Base-by-base conservation (phyloP, 1,140 invertebrate genomes). In the Megathymus violae region DNA sequence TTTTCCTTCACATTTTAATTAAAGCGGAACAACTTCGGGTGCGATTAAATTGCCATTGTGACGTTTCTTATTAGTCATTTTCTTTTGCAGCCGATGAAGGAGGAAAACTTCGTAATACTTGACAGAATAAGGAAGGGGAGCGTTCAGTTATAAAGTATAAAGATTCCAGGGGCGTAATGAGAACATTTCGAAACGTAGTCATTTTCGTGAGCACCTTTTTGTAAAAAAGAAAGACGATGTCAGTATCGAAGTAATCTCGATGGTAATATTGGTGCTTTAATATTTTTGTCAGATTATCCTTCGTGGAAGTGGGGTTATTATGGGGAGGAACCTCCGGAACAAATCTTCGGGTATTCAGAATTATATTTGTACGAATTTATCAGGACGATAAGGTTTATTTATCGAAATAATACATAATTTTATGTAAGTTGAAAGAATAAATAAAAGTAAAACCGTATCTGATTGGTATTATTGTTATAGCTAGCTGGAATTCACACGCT, bases 41-140 rank as follows among this genome's bases (percentile, higher is more conserved):
- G 67, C 68, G 62, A 74, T 71, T 69, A 74, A 74, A 83, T 81
- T 82, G 77, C 80, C 78, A 77, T 80, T 76, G 64, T 75, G 78
- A 76, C 76, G 64, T 81, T 78, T 76, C 78, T 85, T 85, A 85
- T 85, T 81, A 79, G 73, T 82, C 80, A 78, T 79, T 85, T 80
- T 79, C 74, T 62, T 82, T 59, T 43, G 56, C 54, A 58, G 54
- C 56, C 70, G 63, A 75, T 76, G 74, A 67, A 63, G 59, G 68
- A 73, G 79, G 71, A 75, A 78, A 82, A 76, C 68, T 84, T 76
- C 62, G 71, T 74, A 74, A 78, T 78, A 78, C 68, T 78, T 63
- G 67, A 67, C 67, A 73, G 71, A 77, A 73, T 72, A 69, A 74
- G 71, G 69, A 73, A 77, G 69, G 75, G 75, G 77, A 73, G 70